These are phyloP conservation scores for Polypterus bichir DNA, from an alignment of 2,113 vertebrate species.

Conservation along the genomic window DNA sequence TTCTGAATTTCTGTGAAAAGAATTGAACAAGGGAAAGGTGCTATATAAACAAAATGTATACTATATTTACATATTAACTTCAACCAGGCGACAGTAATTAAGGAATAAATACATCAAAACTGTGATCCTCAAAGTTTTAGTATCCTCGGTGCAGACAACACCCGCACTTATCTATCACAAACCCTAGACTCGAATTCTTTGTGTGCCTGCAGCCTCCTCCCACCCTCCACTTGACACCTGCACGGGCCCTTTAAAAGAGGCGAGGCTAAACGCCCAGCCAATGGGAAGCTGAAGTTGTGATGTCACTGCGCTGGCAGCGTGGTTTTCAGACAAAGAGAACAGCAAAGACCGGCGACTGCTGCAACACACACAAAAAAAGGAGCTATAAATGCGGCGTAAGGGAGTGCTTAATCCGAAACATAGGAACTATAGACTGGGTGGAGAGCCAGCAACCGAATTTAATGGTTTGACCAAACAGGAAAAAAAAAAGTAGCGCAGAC, in stretches of 20 bases:
- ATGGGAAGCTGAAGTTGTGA: conserved; percentile 69
- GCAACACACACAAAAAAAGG: conserved; percentile 19
- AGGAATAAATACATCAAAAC: background rate
- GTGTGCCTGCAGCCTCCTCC: background rate
- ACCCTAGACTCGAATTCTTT: background rate
- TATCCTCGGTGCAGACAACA: background rate
- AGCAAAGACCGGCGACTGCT: conserved; percentile 43
- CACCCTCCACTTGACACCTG: conserved; percentile 31
- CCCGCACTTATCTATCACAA: background rate
- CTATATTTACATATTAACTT: background rate
- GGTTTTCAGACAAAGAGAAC: conserved; percentile 97
- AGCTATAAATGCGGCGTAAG: conserved; percentile 20
- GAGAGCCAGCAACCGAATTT: background rate
- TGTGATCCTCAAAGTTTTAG: background rate
- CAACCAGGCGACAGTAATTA: background rate
- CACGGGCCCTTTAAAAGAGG: conserved; percentile 47
- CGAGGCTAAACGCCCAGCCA: conserved; percentile 44
- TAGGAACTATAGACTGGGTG: background rate
- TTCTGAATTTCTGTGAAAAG: too few species aligned
- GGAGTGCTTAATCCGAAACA: background rate
- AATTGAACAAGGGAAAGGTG: too few species aligned
- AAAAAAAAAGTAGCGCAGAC: background rate
- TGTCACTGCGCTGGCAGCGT: conserved; percentile 78
- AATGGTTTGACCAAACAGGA: too few species aligned
- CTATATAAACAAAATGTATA: too few species aligned